A percentile compares a stretch with the other conserved stretches of the same genome.
Conservation (phyloP, 2,113 vertebrate species). For the Noturus placidus region DNA sequence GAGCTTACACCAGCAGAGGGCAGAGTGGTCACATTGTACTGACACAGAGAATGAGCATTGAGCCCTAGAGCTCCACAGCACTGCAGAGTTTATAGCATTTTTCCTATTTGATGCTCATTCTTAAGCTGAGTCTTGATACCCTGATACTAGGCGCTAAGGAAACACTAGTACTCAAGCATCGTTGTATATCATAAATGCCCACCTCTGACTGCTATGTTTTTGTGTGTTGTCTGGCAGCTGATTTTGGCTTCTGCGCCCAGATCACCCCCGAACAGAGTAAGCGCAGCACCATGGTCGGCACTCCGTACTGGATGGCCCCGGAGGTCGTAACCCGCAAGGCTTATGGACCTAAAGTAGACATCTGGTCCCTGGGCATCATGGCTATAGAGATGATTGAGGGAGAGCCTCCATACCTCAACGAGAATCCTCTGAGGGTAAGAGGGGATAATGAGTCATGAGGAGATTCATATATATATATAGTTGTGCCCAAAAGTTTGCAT, state of each 20-base stretch:
- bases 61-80: background rate
- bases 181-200: background rate
- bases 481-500: too few species aligned
- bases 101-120: background rate
- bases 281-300: conserved; percentile 97
- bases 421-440: conserved; percentile 92
- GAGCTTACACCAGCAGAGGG: conserved; percentile 45
- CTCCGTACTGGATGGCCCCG: conserved; percentile 94
- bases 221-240: conserved; percentile 76
- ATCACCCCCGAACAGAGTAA: conserved; percentile 98
- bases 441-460: too few species aligned
- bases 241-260: conserved; percentile 97
- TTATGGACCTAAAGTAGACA: conserved; percentile 95
- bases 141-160: background rate
- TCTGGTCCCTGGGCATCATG: conserved; percentile 73
- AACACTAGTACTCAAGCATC: background rate
- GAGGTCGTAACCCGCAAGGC: conserved; percentile 81
- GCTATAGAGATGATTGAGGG: conserved; percentile 98
- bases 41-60: background rate
- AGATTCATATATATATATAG: background rate
- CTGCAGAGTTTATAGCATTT: background rate
- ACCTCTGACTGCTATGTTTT: background rate
- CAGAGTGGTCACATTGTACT: background rate
- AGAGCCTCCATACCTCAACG: conserved; percentile 95
- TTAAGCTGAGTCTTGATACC: background rate